Percentiles rank a stretch among this genome's conserved stretches.
These are phyloP conservation scores for Venturia canescens DNA, from an alignment of 1,140 invertebrate species.

Conservation along the genomic window DNA sequence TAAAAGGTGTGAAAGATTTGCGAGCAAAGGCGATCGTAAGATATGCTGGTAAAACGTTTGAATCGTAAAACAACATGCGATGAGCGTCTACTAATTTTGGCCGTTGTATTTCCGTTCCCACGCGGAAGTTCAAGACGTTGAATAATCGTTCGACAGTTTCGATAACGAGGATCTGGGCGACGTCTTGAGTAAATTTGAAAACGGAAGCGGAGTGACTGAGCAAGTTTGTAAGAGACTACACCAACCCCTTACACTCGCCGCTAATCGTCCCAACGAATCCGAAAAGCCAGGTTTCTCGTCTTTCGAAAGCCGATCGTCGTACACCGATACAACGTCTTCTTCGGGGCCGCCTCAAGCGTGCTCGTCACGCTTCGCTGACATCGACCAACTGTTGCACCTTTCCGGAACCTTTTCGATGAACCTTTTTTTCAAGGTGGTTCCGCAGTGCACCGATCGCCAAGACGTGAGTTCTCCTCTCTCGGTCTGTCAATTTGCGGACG, in stretches of 20 bases:
- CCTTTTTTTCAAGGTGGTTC: neutral
- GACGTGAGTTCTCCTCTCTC: neutral
- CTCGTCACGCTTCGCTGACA: slow-evolving; percentile 62
- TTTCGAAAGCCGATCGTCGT: neutral
- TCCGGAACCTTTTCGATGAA: slow-evolving; percentile 25
- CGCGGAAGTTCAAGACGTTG: neutral
- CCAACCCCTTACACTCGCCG: neutral
- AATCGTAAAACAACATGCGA: neutral
- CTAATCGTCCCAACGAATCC: slow-evolving; percentile 10
- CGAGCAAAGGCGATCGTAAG: too few species aligned
- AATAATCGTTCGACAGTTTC: neutral
- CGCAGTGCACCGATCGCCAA: neutral
- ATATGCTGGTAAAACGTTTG: too few species aligned
- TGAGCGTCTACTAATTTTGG: neutral
- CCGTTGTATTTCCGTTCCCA: slow-evolving; percentile 15
- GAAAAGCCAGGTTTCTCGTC: neutral
- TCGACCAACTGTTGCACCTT: slow-evolving; percentile 68
- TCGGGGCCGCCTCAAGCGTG: slow-evolving; percentile 62
- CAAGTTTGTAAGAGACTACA: neutral
- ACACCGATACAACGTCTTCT: neutral
- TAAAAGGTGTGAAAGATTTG: too few species aligned
- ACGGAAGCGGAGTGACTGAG: slow-evolving; percentile 1
- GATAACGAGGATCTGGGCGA: neutral
- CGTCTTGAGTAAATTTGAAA: neutral
- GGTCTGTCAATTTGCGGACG: neutral